Evolutionary conservation across 1,140 invertebrate genomes (phyloP).

Genomic region (Heliconius hermathena): DNA sequence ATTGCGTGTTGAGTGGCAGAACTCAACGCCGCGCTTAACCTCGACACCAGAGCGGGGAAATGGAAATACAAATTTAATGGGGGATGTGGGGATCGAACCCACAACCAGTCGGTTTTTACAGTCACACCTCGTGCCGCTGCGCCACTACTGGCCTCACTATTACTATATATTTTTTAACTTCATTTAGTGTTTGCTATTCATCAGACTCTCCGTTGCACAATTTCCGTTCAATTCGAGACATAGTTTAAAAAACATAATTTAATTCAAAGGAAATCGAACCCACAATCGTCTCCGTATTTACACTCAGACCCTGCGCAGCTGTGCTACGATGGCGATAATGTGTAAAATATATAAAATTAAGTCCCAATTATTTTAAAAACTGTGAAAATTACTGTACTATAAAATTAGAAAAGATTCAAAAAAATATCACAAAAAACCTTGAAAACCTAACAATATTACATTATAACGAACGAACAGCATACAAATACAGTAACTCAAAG

Average conservation of each 20-base stretch:
- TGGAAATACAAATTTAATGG: no score
- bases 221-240: neutral
- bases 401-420: neutral
- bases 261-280: neutral
- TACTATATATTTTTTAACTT: no score
- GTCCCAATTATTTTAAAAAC: neutral
- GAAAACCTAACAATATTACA: constrained; percentile 5
- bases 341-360: neutral
- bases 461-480: neutral
- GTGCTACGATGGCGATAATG: neutral
- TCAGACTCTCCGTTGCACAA: no score
- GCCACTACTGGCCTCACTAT: no score
- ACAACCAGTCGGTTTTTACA: no score
- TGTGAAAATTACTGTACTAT: neutral
- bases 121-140: no score
- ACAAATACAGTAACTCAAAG: constrained; percentile 6
- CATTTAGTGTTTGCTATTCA: no score
- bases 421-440: neutral
- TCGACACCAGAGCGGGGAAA: no score
- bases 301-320: neutral
- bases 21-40: no score
- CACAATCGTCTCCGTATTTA: neutral
- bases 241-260: neutral
- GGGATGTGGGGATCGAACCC: no score
- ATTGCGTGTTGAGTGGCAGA: no score